Percentiles rank a stretch among this genome's conserved stretches.
Evolutionary conservation across 2,113 vertebrate genomes (phyloP).

Genomic region (Seriola aureovittata): DNA sequence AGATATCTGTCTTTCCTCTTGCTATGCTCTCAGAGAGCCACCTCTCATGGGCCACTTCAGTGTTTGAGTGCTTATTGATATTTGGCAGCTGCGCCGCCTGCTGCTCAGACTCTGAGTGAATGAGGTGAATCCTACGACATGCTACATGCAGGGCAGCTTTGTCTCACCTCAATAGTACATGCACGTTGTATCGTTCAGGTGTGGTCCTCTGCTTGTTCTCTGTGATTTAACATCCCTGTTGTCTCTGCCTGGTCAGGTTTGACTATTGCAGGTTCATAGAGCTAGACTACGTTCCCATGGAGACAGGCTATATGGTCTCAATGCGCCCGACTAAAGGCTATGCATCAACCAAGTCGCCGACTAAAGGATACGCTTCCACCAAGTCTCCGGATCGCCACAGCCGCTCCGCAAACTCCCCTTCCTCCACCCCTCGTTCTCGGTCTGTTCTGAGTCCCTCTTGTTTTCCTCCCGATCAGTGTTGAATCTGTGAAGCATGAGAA

Average conservation of each 20-base stretch:
- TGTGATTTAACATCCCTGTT: constrained; percentile 76
- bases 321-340: constrained; percentile 86
- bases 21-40: constrained; percentile 39
- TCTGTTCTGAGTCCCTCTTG: constrained; percentile 52
- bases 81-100: constrained; percentile 14
- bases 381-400: constrained; percentile 82
- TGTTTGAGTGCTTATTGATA: constrained; percentile 50
- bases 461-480: constrained; percentile 26
- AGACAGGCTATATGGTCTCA: constrained; percentile 86
- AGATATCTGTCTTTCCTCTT: not conserved
- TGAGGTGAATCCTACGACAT: not conserved
- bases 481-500: constrained; percentile 62
- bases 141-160: not conserved
- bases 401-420: constrained; percentile 78
- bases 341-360: constrained; percentile 74
- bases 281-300: constrained; percentile 88
- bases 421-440: constrained; percentile 73
- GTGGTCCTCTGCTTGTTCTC: constrained; percentile 8
- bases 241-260: constrained; percentile 84
- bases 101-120: constrained; percentile 26
- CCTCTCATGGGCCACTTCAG: constrained; percentile 17
- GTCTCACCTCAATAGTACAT: not conserved
- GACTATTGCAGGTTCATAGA: constrained; percentile 89
- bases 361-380: constrained; percentile 79
- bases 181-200: constrained; percentile 26